Base-by-base conservation (phyloP, 2,888 invertebrate species). In the Salticus scenicus region DNA sequence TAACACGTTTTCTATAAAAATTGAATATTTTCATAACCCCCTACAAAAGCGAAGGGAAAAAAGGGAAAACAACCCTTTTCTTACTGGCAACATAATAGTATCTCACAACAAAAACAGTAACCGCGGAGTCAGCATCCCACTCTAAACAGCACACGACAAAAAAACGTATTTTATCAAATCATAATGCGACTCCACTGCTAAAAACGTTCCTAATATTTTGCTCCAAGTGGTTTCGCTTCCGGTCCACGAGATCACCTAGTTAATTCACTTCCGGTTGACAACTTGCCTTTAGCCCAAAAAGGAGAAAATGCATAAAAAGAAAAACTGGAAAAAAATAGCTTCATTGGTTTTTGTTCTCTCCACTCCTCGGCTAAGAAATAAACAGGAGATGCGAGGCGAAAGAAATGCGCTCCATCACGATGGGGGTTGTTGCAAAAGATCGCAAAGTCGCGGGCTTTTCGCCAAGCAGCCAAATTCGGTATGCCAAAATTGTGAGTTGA, bases 181-280 rank as follows among this genome's bases (percentile, higher is more conserved):
- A 70, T 70, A 28, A 42, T 70, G 27, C 28, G 1, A 24, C 42
- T 70, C 42, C 28, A 42, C 17, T 28, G 42, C 70, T 37, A 37
- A 70, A 74, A 74, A 64, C 41, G 64, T 37, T 69, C 41, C 73
- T 77, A 73, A 84, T 77, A 77, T 84, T 77, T 84, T 63, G 81
- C 83, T 77, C 57, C 63, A 51, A 81, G 81, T 81, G 81, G 73
- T 74, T 74, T 51, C 72, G 73, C 77, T 84, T 84, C 83, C 83
- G 83, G 83, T 84, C 77, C 51, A 57, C 71, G 71, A 73, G 83
- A 84, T 84, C 83, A 77, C 77, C 78, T 74, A 79, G 84, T 85
- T 85, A 85, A 85, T 85, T 85, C 84, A 85, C 84, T 85, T 85
- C 84, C 84, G 84, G 84, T 85, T 78, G 77, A 82, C 82, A 82